phyloP scores from a whole-genome alignment of 2,113 vertebrate species.

The Gallinago paraguaiae region DNA sequence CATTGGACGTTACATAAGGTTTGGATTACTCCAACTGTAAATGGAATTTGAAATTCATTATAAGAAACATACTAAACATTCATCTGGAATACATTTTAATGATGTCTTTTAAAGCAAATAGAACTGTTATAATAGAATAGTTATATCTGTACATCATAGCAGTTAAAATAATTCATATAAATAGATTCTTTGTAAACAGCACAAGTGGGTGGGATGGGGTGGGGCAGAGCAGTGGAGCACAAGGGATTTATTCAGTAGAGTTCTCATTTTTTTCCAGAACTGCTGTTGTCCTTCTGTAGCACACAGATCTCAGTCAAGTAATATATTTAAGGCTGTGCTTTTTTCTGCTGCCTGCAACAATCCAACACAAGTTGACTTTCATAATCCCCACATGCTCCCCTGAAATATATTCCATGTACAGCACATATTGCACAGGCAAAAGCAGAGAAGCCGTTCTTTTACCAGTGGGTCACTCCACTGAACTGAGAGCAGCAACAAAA shows the following conservation, averaged over 20 bases:
- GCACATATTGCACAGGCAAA: not conserved
- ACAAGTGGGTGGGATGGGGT: fast-evolving
- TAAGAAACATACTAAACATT: not conserved
- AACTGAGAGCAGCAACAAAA: not conserved
- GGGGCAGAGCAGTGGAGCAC: fast-evolving
- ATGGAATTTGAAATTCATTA: not conserved
- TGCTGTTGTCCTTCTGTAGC: not conserved
- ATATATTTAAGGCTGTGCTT: not conserved
- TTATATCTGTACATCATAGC: not conserved
- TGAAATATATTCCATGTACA: not conserved
- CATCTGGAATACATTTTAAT: not conserved
- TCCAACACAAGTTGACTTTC: not conserved
- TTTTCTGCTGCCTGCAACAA: not conserved
- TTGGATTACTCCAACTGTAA: not conserved
- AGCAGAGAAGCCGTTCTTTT: not conserved
- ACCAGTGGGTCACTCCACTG: not conserved
- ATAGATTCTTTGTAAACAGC: not conserved
- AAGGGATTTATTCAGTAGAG: not conserved
- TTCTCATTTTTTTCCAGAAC: not conserved
- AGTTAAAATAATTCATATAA: not conserved
- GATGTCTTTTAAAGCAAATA: not conserved
- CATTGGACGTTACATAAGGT: not conserved
- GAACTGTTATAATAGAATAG: not conserved
- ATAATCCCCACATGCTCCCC: not conserved
- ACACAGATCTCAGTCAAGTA: not conserved